phyloP scores from a whole-genome alignment of 2,888 invertebrate species.

The Cinara cedri region DNA sequence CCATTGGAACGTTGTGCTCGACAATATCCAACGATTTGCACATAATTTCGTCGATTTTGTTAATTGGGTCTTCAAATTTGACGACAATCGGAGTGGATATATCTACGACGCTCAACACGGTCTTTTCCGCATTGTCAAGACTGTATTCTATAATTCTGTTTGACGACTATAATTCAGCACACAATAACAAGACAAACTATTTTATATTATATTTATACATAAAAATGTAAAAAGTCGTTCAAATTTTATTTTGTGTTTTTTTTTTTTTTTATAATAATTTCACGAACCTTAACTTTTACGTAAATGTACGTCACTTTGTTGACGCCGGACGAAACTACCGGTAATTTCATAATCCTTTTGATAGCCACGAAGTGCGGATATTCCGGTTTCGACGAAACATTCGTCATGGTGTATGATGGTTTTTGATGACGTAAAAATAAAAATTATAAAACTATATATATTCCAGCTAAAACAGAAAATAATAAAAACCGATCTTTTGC shows the following conservation, averaged over 20 bases:
- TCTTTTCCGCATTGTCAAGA: constrained; percentile 75
- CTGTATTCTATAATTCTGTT: constrained; percentile 79
- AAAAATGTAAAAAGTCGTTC: too few species aligned
- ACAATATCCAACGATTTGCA: constrained; percentile 84
- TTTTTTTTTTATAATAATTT: neutral
- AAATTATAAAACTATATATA: too few species aligned
- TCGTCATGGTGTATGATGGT: neutral
- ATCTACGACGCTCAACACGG: constrained; percentile 75
- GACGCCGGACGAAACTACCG: constrained; percentile 81
- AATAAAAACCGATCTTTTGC: too few species aligned
- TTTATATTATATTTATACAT: too few species aligned
- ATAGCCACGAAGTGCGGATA: constrained; percentile 72
- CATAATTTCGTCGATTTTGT: constrained; percentile 75
- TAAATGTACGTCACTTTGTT: constrained; percentile 78
- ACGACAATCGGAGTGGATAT: constrained; percentile 77
- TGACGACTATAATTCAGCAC: constrained; percentile 68
- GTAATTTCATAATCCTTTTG: constrained; percentile 76
- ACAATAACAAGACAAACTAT: neutral
- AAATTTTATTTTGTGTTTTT: too few species aligned
- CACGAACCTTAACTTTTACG: constrained; percentile 74
- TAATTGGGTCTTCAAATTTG: constrained; percentile 75
- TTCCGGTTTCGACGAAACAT: constrained; percentile 50
- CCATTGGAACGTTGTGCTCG: constrained; percentile 82
- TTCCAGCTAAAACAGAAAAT: too few species aligned
- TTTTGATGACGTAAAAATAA: too few species aligned